Evolutionary conservation across 2,888 invertebrate species (phyloP).

Genomic region (Crepidodera aurea): DNA sequence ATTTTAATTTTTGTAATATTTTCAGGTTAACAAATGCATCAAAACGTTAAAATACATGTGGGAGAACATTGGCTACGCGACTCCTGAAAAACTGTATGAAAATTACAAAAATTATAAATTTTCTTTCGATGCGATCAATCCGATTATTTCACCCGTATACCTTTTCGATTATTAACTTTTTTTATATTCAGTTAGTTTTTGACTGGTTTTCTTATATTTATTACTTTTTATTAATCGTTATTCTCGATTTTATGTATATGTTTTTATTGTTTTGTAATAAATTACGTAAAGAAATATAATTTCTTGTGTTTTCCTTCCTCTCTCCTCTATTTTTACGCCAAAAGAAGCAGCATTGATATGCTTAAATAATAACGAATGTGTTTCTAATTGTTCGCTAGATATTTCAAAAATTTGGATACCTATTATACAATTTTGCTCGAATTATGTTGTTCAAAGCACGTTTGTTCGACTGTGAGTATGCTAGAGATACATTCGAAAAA

Average conservation of each 20-base stretch:
- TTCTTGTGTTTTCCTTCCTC: too few species aligned
- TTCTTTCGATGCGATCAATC: conserved; percentile 48
- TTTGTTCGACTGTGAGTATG: too few species aligned
- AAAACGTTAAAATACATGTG: conserved; percentile 53
- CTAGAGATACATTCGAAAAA: too few species aligned
- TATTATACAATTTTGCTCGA: too few species aligned
- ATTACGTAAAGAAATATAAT: too few species aligned
- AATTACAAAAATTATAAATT: conserved; percentile 48
- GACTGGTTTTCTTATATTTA: not conserved
- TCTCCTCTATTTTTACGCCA: too few species aligned
- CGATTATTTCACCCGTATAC: conserved; percentile 49
- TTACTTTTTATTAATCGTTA: not conserved
- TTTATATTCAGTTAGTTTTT: not conserved
- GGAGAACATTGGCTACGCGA: conserved; percentile 47
- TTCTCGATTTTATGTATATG: not conserved
- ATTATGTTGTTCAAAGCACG: too few species aligned
- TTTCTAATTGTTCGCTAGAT: too few species aligned
- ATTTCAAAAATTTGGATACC: too few species aligned
- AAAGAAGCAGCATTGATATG: too few species aligned
- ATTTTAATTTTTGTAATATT: conserved; percentile 30
- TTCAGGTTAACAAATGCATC: conserved; percentile 54
- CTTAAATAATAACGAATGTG: too few species aligned
- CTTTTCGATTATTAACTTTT: conserved; percentile 42
- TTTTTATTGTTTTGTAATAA: not conserved
- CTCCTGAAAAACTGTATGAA: conserved; percentile 45